These are phyloP conservation scores for Lissocephala sabroskyi DNA, from an alignment of 2,888 invertebrate species.

Conservation along the genomic window DNA sequence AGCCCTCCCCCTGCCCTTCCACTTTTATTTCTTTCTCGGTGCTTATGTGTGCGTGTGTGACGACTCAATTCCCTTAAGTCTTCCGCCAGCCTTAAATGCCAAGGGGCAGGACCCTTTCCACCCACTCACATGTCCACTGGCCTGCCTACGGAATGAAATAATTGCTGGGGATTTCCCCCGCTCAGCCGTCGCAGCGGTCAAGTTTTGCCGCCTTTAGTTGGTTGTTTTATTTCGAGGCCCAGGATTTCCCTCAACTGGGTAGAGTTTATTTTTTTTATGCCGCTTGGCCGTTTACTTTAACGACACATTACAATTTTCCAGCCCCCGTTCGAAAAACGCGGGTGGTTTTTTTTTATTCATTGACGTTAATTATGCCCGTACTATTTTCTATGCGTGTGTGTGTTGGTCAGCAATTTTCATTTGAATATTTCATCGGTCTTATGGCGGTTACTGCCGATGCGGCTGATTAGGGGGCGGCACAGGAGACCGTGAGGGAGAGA, in stretches of 20 bases:
- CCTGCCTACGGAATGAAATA: slow-evolving; percentile 42
- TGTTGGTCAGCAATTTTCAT: slow-evolving; percentile 16
- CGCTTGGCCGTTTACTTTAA: too few species aligned
- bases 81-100: slow-evolving; percentile 33
- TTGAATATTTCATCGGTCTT: slow-evolving; percentile 48
- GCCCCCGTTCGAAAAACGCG: too few species aligned
- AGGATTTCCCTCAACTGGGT: background rate
- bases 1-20: slow-evolving; percentile 42
- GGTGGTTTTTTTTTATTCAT: slow-evolving; percentile 13
- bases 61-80: slow-evolving; percentile 38
- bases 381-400: slow-evolving; percentile 21
- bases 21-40: slow-evolving; percentile 46
- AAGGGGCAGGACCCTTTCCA: slow-evolving; percentile 17
- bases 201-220: too few species aligned
- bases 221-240: background rate
- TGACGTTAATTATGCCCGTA: slow-evolving; percentile 34
- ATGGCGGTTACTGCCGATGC: slow-evolving; percentile 17
- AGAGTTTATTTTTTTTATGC: too few species aligned
- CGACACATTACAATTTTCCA: too few species aligned
- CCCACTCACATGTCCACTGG: slow-evolving; percentile 6
- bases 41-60: background rate
- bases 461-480: too few species aligned
- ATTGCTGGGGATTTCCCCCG: slow-evolving; percentile 56
- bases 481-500: too few species aligned
- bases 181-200: too few species aligned